Evolutionary conservation across 2,797 vertebrate genomes (phyloP), one percentile per base, ranked within the genome.

Genomic region (Hoplostethus mediterraneus): DNA sequence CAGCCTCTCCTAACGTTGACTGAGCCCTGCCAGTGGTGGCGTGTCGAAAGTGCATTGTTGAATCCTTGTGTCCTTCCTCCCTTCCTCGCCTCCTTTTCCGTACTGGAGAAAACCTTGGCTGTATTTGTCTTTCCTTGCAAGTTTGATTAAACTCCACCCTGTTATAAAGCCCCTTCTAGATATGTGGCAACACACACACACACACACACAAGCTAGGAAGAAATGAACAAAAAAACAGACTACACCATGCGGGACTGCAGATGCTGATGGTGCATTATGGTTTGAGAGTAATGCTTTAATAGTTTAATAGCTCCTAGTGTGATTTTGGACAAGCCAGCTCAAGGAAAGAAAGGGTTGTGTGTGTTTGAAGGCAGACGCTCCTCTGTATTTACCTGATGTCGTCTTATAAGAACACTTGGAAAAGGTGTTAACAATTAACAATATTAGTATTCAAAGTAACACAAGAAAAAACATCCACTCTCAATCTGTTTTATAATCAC

Each of bases 401-500:
- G n/a, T 49, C 5, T 17, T 49, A 49, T 2, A 25, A 9, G 49
- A 30, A 66, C 44, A 48, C 30, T 47, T 14, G 36, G 14, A 49
- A 71, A 63, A 36, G 0, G 0, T 12, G 28, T 61, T 42, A 17
- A 40, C 2, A 10, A 40, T 40, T n/a, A n/a, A n/a, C n/a, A n/a
- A n/a, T n/a, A n/a, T n/a, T n/a, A 42, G 9, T 64, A 13, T 36
- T 40, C 61, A 79, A 81, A 21, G 21, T 1, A 21, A 61, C 40
- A 40, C 33, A 51, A 8, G 4, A 36, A 13, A 58, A 5, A 47
- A 21, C 14, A 40, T 14, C 0, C 1, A n/a, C 21, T 36, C 8
- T 63, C 40, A 51, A 40, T 51, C 61, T 48, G 25, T 28, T 56
- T 55, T 57, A 55, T 57, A 48, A 48, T 12, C 48, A 40, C 13